Percentiles rank a stretch among this genome's conserved stretches.
Evolutionary conservation across 2,888 invertebrate species (phyloP).

Genomic region (Andrena bicolor): DNA sequence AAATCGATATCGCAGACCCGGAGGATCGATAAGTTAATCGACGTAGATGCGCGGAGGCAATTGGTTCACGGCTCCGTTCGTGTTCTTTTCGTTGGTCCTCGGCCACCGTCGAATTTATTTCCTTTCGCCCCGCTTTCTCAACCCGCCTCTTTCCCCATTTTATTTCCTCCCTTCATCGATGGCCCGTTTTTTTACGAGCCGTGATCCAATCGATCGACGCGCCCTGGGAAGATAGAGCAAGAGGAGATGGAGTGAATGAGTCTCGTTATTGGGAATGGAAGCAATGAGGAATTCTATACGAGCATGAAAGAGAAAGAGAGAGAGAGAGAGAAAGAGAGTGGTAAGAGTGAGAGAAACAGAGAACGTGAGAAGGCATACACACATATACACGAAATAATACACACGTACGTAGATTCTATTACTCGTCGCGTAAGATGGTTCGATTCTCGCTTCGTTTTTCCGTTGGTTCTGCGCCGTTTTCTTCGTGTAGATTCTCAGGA

Average conservation of each 20-base stretch:
- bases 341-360: background rate
- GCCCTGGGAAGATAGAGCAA: conserved; percentile 27
- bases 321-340: conserved; percentile 3
- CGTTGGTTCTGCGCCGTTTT: conserved; percentile 34
- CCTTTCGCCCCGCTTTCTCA: background rate
- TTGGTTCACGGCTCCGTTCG: conserved; percentile 67
- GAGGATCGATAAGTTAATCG: conserved; percentile 48
- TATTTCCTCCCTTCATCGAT: background rate
- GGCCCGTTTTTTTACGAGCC: conserved; percentile 56
- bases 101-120: conserved; percentile 19
- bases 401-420: conserved; percentile 34
- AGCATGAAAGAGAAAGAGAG: conserved; percentile 19
- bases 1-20: conserved; percentile 43
- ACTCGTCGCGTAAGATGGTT: conserved; percentile 58
- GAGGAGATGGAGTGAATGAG: conserved; percentile 40
- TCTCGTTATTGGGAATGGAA: conserved; percentile 43
- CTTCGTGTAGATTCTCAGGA: conserved; percentile 47
- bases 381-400: conserved; percentile 19
- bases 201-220: conserved; percentile 65
- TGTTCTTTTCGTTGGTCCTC: conserved; percentile 5
- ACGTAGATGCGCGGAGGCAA: conserved; percentile 50
- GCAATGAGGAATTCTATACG: conserved; percentile 29
- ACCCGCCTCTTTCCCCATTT: background rate
- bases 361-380: conserved; percentile 3
- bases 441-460: conserved; percentile 36